phyloP scores from a whole-genome alignment of 2,888 invertebrate genomes.

The Ernsta delagoae region DNA sequence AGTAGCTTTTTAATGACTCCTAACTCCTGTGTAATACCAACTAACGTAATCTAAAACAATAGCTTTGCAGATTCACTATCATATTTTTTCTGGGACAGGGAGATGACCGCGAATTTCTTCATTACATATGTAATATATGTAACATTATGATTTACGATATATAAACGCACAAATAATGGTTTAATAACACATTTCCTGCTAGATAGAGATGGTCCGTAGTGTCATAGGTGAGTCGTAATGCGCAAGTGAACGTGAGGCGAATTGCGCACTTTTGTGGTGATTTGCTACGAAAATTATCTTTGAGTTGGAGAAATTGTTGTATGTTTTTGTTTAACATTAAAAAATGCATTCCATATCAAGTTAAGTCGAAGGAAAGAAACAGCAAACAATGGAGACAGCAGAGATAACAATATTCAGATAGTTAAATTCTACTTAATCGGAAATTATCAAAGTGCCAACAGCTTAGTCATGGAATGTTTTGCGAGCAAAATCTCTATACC shows the following conservation, averaged over 20 bases:
- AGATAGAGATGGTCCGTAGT: constrained; percentile 41
- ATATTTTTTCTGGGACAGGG: background rate
- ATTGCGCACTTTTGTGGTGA: constrained; percentile 23
- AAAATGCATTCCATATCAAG: too few species aligned
- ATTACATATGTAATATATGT: background rate
- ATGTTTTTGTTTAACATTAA: background rate
- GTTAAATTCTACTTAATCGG: background rate
- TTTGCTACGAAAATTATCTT: background rate
- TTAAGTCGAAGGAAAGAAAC: too few species aligned
- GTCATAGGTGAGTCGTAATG: constrained; percentile 59
- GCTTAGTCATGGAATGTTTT: background rate
- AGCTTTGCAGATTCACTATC: background rate
- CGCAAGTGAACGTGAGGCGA: constrained; percentile 26
- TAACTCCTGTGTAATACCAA: background rate
- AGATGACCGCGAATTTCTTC: constrained; percentile 1
- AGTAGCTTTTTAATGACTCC: background rate
- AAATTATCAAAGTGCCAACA: background rate
- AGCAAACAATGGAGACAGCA: too few species aligned
- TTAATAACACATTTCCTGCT: constrained; percentile 64
- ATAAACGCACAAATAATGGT: constrained; percentile 56
- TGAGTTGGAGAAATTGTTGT: background rate
- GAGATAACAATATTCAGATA: too few species aligned
- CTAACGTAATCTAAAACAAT: background rate
- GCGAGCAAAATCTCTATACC: background rate
- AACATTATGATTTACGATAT: background rate